Conservation (phyloP, 2,888 invertebrate species). For the Leuctra nigra region DNA sequence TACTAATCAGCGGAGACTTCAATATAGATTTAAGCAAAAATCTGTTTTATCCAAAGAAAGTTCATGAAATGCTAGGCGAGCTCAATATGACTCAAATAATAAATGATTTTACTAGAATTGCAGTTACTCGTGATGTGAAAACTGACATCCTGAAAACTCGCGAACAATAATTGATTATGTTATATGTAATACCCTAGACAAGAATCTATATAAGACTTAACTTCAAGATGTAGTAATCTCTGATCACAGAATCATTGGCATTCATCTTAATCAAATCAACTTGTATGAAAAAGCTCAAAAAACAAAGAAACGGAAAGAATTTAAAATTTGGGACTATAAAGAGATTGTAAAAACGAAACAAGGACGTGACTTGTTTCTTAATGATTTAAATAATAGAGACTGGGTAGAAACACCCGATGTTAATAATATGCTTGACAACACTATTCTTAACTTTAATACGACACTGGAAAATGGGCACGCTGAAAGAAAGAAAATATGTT, state of each 20-base stretch:
- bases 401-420: neutral
- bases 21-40: conserved; percentile 8
- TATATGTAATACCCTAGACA: neutral
- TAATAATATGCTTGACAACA: neutral
- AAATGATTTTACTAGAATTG: conserved; percentile 10
- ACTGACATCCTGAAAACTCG: neutral
- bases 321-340: neutral
- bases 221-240: neutral
- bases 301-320: neutral
- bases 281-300: neutral
- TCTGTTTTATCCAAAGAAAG: neutral
- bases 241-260: neutral
- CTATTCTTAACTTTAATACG: neutral
- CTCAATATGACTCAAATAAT: conserved; percentile 1
- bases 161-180: conserved; percentile 5
- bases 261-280: neutral
- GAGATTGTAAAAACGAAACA: neutral
- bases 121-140: neutral
- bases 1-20: conserved; percentile 1
- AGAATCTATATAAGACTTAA: neutral
- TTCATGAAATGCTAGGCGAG: neutral
- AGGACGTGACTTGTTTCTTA: neutral
- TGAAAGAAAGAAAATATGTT: neutral
- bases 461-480: neutral
- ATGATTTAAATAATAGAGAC: neutral